Evolutionary conservation across 2,113 vertebrate species (phyloP).

Genomic region (Bubo bubo): DNA sequence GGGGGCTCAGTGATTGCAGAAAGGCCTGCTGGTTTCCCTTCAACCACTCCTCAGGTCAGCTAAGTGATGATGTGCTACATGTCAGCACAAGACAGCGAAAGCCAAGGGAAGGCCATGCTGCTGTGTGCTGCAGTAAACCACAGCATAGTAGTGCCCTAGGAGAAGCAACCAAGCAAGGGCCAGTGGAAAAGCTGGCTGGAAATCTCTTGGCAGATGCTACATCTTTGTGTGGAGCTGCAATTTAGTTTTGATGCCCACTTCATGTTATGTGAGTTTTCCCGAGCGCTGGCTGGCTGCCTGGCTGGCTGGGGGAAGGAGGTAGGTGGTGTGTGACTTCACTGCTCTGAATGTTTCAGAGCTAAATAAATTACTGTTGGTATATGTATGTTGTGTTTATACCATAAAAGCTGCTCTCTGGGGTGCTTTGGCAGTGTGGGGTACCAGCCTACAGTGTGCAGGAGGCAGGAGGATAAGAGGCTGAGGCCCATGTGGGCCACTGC

Average conservation of each 20-base stretch:
- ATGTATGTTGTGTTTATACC: accelerated
- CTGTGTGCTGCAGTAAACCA: neutral
- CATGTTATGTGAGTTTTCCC: neutral
- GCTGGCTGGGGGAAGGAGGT: neutral
- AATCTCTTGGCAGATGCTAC: neutral
- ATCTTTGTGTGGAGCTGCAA: accelerated
- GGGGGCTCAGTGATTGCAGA: neutral
- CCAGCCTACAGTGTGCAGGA: neutral
- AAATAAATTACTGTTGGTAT: neutral
- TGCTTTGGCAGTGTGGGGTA: no score
- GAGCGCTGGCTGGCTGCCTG: neutral
- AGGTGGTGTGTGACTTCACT: neutral
- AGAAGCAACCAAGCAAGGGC: neutral
- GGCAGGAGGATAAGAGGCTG: neutral
- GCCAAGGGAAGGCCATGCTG: accelerated
- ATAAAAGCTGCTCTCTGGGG: neutral
- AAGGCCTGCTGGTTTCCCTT: neutral
- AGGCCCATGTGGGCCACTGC: neutral
- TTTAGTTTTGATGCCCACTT: neutral
- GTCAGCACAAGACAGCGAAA: neutral
- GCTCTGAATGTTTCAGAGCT: neutral
- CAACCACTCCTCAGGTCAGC: neutral
- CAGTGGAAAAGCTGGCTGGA: neutral
- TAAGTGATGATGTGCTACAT: accelerated
- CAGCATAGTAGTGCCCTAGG: neutral